Evolutionary conservation across 2,797 vertebrate species (phyloP), one percentile per base, ranked within the genome.

Genomic region (Helostoma temminkii): DNA sequence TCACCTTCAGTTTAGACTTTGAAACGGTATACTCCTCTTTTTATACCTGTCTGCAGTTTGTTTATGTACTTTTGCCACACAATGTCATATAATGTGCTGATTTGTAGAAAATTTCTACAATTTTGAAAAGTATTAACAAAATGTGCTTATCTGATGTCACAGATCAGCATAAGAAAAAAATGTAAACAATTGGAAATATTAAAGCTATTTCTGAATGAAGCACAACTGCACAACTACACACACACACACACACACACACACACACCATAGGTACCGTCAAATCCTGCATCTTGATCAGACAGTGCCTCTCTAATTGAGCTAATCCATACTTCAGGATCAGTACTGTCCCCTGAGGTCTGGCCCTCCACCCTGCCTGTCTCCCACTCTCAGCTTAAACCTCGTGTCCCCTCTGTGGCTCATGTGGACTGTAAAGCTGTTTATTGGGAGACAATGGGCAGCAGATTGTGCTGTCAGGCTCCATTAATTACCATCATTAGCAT

Each of bases 401-500:
- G 59, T 30, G 72, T 80, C 85, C 80, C 83, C 86, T 89, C 79
- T 80, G 84, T 91, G 92, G 90, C 93, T 91, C 94, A 94, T 94
- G 93, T 93, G 95, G 94, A 91, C 94, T 92, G 95, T 91, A 93
- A 93, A 86, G 92, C 80, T 86, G 91, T 93, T 94, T 88, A 95
- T 95, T 95, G 94, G 92, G 92, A 94, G 94, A 97, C 97, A 98
- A 98, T 96, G 91, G 95, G 96, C 95, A 97, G 94, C 97, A 99
- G 97, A 97, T 97, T 98, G 96, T 96, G 93, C 95, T 98, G 97
- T 97, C 97, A 97, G 96, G 95, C 94, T 95, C 95, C 96, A 98
- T 99, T 98, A 97, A 95, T 95, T 95, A 92, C 94, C 95, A 96
- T 97, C 96, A 98, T 98, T 98, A 98, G 96, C 96, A 97, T 98